These are phyloP conservation scores for Penaeus monodon DNA, from an alignment of 2,888 invertebrate genomes.

Conservation along the genomic window DNA sequence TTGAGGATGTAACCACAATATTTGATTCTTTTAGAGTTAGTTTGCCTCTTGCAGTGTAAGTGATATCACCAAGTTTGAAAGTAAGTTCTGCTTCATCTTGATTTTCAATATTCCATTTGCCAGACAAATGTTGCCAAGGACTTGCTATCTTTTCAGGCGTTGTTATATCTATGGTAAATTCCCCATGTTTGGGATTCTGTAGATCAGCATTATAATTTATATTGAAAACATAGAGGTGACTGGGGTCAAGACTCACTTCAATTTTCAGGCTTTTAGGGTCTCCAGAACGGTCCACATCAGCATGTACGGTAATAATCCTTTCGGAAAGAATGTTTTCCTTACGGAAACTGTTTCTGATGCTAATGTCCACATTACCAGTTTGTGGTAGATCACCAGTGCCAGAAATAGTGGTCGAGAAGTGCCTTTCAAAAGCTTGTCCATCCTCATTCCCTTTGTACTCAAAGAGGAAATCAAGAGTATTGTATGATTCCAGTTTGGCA, in stretches of 20 bases:
- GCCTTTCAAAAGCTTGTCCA: slow-evolving; percentile 6
- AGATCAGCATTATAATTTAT: slow-evolving; percentile 43
- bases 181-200: slow-evolving; percentile 16
- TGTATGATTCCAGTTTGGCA: slow-evolving; percentile 41
- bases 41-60: slow-evolving; percentile 51
- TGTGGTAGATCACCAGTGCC: slow-evolving; percentile 42
- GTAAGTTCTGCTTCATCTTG: slow-evolving; percentile 9
- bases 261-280: slow-evolving; percentile 47
- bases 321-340: no score
- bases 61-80: slow-evolving; percentile 27
- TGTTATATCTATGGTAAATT: slow-evolving; percentile 41
- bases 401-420: slow-evolving; percentile 45
- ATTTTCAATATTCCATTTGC: slow-evolving; percentile 54
- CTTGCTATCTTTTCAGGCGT: slow-evolving; percentile 24
- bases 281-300: slow-evolving; percentile 39
- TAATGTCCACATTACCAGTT: slow-evolving; percentile 34
- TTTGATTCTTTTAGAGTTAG: slow-evolving; percentile 37
- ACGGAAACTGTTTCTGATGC: slow-evolving; percentile 55
- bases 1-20: slow-evolving; percentile 7
- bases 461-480: slow-evolving; percentile 32
- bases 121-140: slow-evolving; percentile 52
- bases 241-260: slow-evolving; percentile 28
- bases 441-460: slow-evolving; percentile 18
- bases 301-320: slow-evolving; percentile 28
- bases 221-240: slow-evolving; percentile 39